These are phyloP conservation scores for Hypselothyrea guttata DNA, from an alignment of 2,888 invertebrate species.

Conservation along the genomic window DNA sequence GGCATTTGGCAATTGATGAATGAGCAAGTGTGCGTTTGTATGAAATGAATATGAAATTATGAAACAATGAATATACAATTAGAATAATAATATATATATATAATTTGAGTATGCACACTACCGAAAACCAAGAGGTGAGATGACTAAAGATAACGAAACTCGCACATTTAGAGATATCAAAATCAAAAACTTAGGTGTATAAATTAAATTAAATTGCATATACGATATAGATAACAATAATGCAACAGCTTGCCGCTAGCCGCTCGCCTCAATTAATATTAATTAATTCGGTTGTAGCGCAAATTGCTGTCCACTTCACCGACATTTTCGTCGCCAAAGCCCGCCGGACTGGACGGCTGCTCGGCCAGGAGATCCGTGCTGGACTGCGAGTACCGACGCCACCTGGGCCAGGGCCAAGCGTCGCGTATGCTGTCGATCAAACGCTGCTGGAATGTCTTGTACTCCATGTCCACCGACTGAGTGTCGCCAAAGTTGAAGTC, in stretches of 20 bases:
- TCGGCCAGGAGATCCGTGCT: slow-evolving; percentile 75
- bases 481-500: slow-evolving; percentile 94
- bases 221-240: slow-evolving; percentile 62
- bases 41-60: slow-evolving; percentile 21
- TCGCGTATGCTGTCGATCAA: slow-evolving; percentile 89
- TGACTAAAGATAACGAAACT: slow-evolving; percentile 36
- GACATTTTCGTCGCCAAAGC: slow-evolving; percentile 53
- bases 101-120: slow-evolving; percentile 5
- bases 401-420: slow-evolving; percentile 83
- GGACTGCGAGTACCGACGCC: slow-evolving; percentile 69
- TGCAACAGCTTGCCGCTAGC: slow-evolving; percentile 20
- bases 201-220: slow-evolving; percentile 62
- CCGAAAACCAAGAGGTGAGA: slow-evolving; percentile 30
- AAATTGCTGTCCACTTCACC: slow-evolving; percentile 77
- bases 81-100: neutral
- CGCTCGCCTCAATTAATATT: slow-evolving; percentile 48
- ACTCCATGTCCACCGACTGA: slow-evolving; percentile 90
- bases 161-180: slow-evolving; percentile 28
- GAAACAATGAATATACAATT: slow-evolving; percentile 3
- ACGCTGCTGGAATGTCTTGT: slow-evolving; percentile 92
- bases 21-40: slow-evolving; percentile 64
- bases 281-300: slow-evolving; percentile 77
- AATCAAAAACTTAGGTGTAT: slow-evolving; percentile 31
- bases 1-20: slow-evolving; percentile 70
- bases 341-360: slow-evolving; percentile 52